These are phyloP conservation scores for Cherax destructor DNA, from an alignment of 1,140 invertebrate species.

Conservation along the genomic window DNA sequence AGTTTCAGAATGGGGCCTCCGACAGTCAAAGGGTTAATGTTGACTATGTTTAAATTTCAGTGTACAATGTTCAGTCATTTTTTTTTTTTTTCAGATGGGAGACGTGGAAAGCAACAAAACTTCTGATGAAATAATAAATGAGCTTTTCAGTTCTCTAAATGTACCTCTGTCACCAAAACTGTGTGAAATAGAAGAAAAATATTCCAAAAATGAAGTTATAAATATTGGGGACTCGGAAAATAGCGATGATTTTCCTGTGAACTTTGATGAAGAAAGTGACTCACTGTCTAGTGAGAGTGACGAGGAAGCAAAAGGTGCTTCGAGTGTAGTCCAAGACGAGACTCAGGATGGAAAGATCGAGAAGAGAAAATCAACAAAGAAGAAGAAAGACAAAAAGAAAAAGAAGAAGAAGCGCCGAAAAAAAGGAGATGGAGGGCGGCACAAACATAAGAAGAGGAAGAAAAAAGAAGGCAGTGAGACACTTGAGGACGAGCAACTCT, in stretches of 20 bases:
- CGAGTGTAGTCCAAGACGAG: neutral
- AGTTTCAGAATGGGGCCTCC: too few species aligned
- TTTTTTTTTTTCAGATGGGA: slow-evolving; percentile 45
- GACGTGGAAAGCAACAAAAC: slow-evolving; percentile 49
- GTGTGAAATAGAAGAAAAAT: neutral
- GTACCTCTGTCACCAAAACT: slow-evolving; percentile 48
- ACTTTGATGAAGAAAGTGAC: slow-evolving; percentile 30
- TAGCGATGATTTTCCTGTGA: slow-evolving; percentile 1
- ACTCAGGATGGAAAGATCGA: slow-evolving; percentile 9
- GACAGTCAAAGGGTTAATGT: too few species aligned
- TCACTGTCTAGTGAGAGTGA: slow-evolving; percentile 54
- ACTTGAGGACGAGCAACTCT: neutral
- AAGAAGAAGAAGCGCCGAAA: slow-evolving; percentile 49
- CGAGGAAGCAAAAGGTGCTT: neutral
- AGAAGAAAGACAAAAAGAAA: slow-evolving; percentile 64
- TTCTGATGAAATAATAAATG: slow-evolving; percentile 62
- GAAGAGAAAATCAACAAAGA: slow-evolving; percentile 37
- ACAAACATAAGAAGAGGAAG: slow-evolving; percentile 19
- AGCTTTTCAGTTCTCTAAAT: slow-evolving; percentile 58
- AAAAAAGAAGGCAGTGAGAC: slow-evolving; percentile 23
- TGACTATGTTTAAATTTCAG: too few species aligned
- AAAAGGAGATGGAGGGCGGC: slow-evolving; percentile 23
- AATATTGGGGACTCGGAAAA: slow-evolving; percentile 29
- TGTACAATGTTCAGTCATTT: too few species aligned
- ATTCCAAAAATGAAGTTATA: neutral